Conservation (phyloP, 2,888 invertebrate species). For the Serripes groenlandicus region DNA sequence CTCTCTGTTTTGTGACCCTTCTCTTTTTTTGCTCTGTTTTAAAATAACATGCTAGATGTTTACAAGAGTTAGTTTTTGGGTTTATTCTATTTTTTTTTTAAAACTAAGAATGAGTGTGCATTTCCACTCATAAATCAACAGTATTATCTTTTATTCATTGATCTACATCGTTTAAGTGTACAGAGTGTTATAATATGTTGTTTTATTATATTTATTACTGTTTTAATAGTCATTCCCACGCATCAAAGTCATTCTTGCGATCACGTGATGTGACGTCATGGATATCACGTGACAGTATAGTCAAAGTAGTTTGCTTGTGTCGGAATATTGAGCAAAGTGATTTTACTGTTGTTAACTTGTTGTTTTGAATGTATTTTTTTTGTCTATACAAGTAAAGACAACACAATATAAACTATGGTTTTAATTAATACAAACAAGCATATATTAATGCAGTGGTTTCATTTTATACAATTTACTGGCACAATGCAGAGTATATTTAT, state of each 20-base stretch:
- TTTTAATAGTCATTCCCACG: constrained; percentile 38
- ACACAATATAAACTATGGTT: too few species aligned
- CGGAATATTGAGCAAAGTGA: too few species aligned
- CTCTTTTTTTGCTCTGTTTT: neutral
- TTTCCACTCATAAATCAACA: constrained; percentile 43
- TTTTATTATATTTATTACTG: constrained; percentile 52
- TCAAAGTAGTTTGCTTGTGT: neutral
- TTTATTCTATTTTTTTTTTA: constrained; percentile 26
- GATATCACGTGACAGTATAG: constrained; percentile 18
- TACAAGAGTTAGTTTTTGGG: constrained; percentile 22
- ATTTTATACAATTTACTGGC: too few species aligned
- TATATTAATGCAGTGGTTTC: too few species aligned
- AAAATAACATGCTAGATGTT: constrained; percentile 35
- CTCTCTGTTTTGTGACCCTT: neutral
- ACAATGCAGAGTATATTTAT: too few species aligned
- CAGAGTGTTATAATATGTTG: constrained; percentile 44
- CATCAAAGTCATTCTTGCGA: constrained; percentile 27
- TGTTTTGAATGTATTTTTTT: too few species aligned
- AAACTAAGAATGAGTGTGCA: constrained; percentile 42
- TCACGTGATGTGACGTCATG: constrained; percentile 14
- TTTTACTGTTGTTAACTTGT: too few species aligned
- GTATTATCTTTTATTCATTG: constrained; percentile 54
- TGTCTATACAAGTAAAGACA: too few species aligned
- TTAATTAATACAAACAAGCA: too few species aligned
- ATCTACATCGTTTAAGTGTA: constrained; percentile 55